Base-by-base conservation (phyloP, 2,113 vertebrate genomes). In the Cololabis saira region DNA sequence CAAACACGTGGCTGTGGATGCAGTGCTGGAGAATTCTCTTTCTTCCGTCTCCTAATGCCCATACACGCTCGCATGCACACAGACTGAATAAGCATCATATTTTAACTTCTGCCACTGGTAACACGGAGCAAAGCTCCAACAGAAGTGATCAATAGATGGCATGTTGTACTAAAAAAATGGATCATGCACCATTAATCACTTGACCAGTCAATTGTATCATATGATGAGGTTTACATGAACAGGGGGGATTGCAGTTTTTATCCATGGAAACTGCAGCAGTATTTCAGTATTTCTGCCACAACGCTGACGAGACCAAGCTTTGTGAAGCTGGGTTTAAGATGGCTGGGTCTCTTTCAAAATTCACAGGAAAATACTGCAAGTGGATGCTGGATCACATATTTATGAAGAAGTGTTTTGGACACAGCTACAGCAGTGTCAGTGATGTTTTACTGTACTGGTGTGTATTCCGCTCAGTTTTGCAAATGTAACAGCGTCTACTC, bases 1-100 rank as follows among this genome's bases (percentile, higher is more conserved):
- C 76, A 83, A 88, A 85, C 86, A 87, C 68, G 75, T 78, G 87
- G 83, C 71, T 77, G 21, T 72, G 67, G 68, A 82, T 43, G 48
- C 64, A 41, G 50, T 53, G 67, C 52, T 48, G 3, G 57, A 84
- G 74, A 65, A 49, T 82, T 84, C 77, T 67, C 66, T 65, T 67
- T 82, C 51, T 71, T 81, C 54, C 49, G 50, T 74, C 77, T 82
- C 7, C 50, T 61, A 75, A 80, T 70, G 45, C 60, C 30, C 48
- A 43, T 53, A 60, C 61, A 55, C 18, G 47, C 47, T 48, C 59
- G 56, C 40, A 42, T 5, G 43, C 50, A 3, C 3, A 59, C 37
- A 59, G 1, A 53, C 12, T 74, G 12, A 48, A 16, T 16, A 37
- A 62, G 69, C 27, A 55, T 70, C 43, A 67, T 57, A 51, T 60